A percentile compares a stretch with the other conserved stretches of the same genome.
phyloP scores from a whole-genome alignment of 2,797 vertebrate species.

The Microctenopoma lineatum region DNA sequence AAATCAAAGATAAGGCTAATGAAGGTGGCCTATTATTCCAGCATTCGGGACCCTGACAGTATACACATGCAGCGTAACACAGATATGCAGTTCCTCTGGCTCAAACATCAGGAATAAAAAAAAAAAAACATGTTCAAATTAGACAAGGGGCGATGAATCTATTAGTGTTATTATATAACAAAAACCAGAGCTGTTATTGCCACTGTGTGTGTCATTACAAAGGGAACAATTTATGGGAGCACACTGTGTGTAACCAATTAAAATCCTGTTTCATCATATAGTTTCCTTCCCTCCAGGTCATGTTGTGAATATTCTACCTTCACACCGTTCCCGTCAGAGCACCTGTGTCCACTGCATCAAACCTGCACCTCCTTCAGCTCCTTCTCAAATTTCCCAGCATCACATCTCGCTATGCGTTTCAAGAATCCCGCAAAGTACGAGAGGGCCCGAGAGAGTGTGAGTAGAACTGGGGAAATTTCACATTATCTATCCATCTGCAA shows the following conservation, averaged over 20 bases:
- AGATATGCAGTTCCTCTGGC: conserved; percentile 26
- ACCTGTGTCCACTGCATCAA: conserved; percentile 73
- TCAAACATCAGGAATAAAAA: conserved; percentile 41
- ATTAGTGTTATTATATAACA: conserved; percentile 78
- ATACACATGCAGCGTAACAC: conserved; percentile 29
- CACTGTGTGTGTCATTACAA: conserved; percentile 72
- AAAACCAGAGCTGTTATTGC: conserved; percentile 69
- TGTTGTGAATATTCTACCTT: conserved; percentile 69
- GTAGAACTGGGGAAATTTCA: conserved; percentile 65
- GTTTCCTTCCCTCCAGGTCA: conserved; percentile 66
- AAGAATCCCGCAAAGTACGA: conserved; percentile 58
- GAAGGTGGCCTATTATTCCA: conserved; percentile 69
- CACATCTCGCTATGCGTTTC: conserved; percentile 59
- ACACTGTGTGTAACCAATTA: conserved; percentile 78
- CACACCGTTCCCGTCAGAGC: conserved; percentile 67
- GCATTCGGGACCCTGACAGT: conserved; percentile 38
- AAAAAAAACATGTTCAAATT: conserved; percentile 64
- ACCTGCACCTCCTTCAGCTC: conserved; percentile 47
- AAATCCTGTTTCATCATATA: conserved; percentile 76
- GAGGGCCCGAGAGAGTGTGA: conserved; percentile 54
- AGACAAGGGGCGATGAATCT: conserved; percentile 71
- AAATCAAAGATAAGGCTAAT: conserved; percentile 75
- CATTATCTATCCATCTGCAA: conserved; percentile 76
- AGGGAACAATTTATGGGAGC: conserved; percentile 75
- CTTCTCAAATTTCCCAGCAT: conserved; percentile 62